These are phyloP conservation scores for Venturia canescens DNA, from an alignment of 1,140 invertebrate genomes.

Conservation along the genomic window DNA sequence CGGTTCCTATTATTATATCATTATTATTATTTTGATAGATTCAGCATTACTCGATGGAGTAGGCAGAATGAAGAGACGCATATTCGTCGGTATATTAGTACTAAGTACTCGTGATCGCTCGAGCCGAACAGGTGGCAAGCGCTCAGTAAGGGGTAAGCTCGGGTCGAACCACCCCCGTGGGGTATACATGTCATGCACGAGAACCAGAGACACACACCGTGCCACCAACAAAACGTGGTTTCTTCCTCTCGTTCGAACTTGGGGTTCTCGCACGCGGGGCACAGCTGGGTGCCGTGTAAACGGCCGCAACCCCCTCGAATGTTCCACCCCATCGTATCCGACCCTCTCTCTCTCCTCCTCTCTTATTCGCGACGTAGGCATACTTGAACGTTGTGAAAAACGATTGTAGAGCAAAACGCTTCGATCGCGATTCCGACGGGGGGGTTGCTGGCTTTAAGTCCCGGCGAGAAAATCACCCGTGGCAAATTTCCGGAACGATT, in stretches of 20 bases:
- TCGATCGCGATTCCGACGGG: not conserved
- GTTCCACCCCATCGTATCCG: conserved; percentile 3
- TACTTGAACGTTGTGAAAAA: conserved; percentile 30
- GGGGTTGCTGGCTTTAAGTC: not conserved
- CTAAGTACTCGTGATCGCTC: conserved; percentile 31
- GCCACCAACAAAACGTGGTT: conserved; percentile 14
- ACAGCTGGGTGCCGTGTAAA: conserved; percentile 57
- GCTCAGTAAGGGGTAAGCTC: conserved; percentile 50
- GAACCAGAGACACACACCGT: not conserved
- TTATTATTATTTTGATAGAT: not conserved
- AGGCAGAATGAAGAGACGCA: not conserved
- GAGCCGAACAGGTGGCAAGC: conserved; percentile 54
- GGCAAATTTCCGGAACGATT: conserved; percentile 28
- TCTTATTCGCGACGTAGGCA: not conserved
- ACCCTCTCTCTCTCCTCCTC: conserved; percentile 22
- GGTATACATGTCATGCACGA: not conserved
- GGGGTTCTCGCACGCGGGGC: conserved; percentile 41
- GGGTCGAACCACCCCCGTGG: conserved; percentile 56
- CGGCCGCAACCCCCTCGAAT: conserved; percentile 39
- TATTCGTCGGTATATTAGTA: not conserved
- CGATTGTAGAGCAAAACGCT: conserved; percentile 18
- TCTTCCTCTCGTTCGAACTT: not conserved
- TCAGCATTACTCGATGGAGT: not conserved
- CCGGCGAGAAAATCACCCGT: conserved; percentile 12
- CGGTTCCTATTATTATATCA: conserved; percentile 12